These are phyloP conservation scores for Alloscopus bannaensis DNA, from an alignment of 2,888 invertebrate species.

Conservation along the genomic window DNA sequence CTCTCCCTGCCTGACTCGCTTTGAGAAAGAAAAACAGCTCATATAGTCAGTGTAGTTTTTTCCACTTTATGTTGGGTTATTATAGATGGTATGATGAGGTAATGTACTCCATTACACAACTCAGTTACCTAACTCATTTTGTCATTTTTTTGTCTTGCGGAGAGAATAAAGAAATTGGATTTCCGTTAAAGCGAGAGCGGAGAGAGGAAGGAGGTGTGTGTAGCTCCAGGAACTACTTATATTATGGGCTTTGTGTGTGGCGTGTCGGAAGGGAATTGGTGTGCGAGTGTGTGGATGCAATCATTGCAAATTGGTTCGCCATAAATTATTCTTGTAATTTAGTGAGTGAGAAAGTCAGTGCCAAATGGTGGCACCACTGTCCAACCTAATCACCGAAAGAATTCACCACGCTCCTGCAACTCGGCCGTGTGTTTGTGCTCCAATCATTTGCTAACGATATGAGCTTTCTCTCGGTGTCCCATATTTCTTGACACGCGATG, in stretches of 20 bases:
- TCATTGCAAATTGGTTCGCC: constrained; percentile 30
- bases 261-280: background rate
- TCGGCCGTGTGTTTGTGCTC: too few species aligned
- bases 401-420: too few species aligned
- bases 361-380: constrained; percentile 16
- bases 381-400: background rate
- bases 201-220: background rate
- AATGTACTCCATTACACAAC: constrained; percentile 35
- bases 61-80: too few species aligned
- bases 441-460: too few species aligned
- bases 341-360: constrained; percentile 41
- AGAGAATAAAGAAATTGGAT: constrained; percentile 41
- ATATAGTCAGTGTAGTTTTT: too few species aligned
- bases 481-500: too few species aligned
- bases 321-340: constrained; percentile 49
- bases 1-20: constrained; percentile 6
- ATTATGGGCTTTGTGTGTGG: constrained; percentile 23
- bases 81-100: constrained; percentile 42
- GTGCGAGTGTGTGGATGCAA: constrained; percentile 6
- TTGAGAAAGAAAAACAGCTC: too few species aligned
- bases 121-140: constrained; percentile 10
- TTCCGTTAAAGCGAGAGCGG: background rate
- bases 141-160: constrained; percentile 15
- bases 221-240: too few species aligned
- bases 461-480: too few species aligned